These are phyloP conservation scores for Solenodon paradoxus DNA, from an alignment of 2,113 vertebrate species.

Conservation along the genomic window DNA sequence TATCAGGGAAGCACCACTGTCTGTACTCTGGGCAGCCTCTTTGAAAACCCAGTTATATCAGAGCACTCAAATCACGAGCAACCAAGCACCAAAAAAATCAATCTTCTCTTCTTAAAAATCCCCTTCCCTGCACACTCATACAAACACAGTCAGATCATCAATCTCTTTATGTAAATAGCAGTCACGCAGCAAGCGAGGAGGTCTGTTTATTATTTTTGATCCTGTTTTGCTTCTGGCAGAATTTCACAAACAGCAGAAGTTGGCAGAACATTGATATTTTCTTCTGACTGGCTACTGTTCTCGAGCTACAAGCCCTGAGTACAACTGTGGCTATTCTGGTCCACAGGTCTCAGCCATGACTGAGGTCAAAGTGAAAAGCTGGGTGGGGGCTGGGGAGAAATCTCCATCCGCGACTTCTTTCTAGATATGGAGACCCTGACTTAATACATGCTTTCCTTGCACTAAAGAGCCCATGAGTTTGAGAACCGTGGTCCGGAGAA, in stretches of 20 bases:
- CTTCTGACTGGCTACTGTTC: slow-evolving; percentile 68
- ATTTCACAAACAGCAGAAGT: slow-evolving; percentile 61
- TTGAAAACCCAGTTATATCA: background rate
- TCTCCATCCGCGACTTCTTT: background rate
- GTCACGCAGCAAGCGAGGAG: slow-evolving; percentile 52
- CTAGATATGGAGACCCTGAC: background rate
- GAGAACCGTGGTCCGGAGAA: background rate
- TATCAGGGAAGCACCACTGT: background rate
- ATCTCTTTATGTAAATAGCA: slow-evolving; percentile 54
- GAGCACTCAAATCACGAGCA: background rate
- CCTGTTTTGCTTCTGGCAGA: slow-evolving; percentile 74
- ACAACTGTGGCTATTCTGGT: background rate
- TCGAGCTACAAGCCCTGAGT: background rate
- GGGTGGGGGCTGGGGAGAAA: background rate
- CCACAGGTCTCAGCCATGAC: background rate
- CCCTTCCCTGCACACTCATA: background rate
- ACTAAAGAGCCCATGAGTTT: background rate
- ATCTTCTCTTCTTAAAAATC: background rate
- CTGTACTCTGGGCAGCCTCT: background rate
- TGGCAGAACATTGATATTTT: slow-evolving; percentile 64
- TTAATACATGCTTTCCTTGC: background rate
- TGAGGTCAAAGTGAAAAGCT: background rate
- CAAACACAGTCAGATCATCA: background rate
- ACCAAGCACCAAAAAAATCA: background rate
- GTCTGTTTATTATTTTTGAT: slow-evolving; percentile 75